phyloP scores from a whole-genome alignment of 2,113 vertebrate species.

The Phalacrocorax pelagicus region DNA sequence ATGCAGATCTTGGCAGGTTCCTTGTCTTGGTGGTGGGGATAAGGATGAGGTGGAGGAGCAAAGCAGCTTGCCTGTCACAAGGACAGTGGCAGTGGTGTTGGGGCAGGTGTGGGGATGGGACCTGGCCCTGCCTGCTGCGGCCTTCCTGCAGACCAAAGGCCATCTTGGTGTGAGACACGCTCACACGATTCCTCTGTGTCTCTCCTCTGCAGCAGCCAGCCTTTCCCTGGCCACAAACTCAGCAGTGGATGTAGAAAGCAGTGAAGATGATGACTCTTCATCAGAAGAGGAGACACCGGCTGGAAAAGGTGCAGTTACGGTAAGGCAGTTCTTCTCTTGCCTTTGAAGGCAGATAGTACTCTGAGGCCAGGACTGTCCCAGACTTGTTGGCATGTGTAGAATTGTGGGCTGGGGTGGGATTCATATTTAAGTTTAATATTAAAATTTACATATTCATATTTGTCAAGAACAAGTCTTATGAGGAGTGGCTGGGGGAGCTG shows the following conservation, averaged over 20 bases:
- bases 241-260: not conserved
- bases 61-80: not conserved
- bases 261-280: slow-evolving; percentile 58
- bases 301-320: not conserved
- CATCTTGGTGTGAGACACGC: rapidly evolving
- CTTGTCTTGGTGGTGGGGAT: not conserved
- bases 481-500: too few species aligned
- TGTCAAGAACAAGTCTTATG: too few species aligned
- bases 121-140: not conserved
- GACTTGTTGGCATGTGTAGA: not conserved
- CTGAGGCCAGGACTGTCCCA: not conserved
- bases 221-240: not conserved
- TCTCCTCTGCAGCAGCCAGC: slow-evolving; percentile 15
- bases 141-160: not conserved
- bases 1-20: not conserved
- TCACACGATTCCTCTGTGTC: not conserved
- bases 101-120: not conserved
- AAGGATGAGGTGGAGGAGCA: not conserved
- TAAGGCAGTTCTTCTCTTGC: not conserved
- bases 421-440: not conserved
- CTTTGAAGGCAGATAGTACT: not conserved
- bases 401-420: not conserved
- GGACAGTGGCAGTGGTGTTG: not conserved
- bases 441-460: too few species aligned
- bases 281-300: slow-evolving; percentile 43